phyloP scores from a whole-genome alignment of 2,113 vertebrate species.

The Orientallactaga bullata region DNA sequence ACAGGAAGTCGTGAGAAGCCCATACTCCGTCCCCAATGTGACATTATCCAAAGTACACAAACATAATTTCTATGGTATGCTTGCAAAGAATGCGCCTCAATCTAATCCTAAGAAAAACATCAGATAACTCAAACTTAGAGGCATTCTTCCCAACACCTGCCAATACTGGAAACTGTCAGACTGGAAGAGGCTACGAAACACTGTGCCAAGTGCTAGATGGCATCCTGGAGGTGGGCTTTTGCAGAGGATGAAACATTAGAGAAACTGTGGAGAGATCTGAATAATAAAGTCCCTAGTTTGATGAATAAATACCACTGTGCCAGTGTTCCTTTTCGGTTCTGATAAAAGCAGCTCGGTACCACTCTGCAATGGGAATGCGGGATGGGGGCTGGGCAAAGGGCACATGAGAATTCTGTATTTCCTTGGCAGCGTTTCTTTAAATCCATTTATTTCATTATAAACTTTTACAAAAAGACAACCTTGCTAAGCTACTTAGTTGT shows the following conservation, averaged over 20 bases:
- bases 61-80: not conserved
- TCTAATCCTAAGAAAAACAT: conserved; percentile 1
- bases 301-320: not conserved
- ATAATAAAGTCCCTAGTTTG: not conserved
- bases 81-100: not conserved
- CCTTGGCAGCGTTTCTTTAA: no score
- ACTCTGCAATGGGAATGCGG: not conserved
- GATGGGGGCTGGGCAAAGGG: not conserved
- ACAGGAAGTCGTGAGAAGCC: not conserved
- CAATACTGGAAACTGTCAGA: not conserved
- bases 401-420: not conserved
- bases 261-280: conserved; percentile 37
- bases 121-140: conserved; percentile 4
- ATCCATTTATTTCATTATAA: conserved; percentile 40
- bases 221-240: not conserved
- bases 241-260: not conserved
- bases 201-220: not conserved
- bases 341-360: not conserved
- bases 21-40: not conserved
- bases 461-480: not conserved
- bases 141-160: conserved; percentile 1
- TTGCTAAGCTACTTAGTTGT: not conserved
- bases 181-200: not conserved
- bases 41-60: not conserved
- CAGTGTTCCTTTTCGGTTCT: conserved; percentile 13